These are phyloP conservation scores for Hecatera dysodea DNA, from an alignment of 2,888 invertebrate genomes.

Conservation along the genomic window DNA sequence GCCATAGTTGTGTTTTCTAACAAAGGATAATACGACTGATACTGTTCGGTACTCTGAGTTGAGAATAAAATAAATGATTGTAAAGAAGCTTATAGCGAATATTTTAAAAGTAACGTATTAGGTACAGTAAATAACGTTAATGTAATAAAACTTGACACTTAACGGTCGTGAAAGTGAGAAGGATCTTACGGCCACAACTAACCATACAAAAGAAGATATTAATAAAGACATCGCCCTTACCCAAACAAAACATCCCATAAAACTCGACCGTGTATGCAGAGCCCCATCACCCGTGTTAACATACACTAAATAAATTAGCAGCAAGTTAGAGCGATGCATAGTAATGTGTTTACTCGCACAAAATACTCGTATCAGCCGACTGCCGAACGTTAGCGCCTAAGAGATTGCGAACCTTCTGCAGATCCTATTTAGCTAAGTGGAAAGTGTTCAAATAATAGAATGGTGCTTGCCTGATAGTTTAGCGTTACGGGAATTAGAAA, in stretches of 20 bases:
- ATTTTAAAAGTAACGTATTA: too few relatives aligned
- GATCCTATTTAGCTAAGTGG: slow-evolving; percentile 61
- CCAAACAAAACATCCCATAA: slow-evolving; percentile 28
- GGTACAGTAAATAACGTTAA: too few relatives aligned
- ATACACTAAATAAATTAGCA: slow-evolving; percentile 67
- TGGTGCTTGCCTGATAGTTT: slow-evolving; percentile 57
- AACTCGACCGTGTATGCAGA: slow-evolving; percentile 18
- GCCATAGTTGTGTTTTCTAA: too few relatives aligned
- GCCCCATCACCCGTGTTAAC: slow-evolving; percentile 53
- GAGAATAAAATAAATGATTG: not conserved
- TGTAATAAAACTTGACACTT: not conserved
- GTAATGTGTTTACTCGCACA: slow-evolving; percentile 59
- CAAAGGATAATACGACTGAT: too few relatives aligned
- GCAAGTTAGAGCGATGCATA: slow-evolving; percentile 63
- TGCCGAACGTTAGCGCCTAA: slow-evolving; percentile 53
- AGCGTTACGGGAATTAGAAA: slow-evolving; percentile 61
- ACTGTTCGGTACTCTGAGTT: too few relatives aligned
- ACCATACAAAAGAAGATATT: not conserved
- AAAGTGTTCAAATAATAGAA: slow-evolving; percentile 59
- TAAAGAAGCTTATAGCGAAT: not conserved
- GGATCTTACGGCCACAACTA: not conserved
- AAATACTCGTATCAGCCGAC: slow-evolving; percentile 54
- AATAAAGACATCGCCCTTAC: slow-evolving; percentile 29
- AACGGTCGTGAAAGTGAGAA: not conserved
- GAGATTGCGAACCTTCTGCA: slow-evolving; percentile 57